phyloP scores from a whole-genome alignment of 2,113 vertebrate genomes.

The Megalops atlanticus region DNA sequence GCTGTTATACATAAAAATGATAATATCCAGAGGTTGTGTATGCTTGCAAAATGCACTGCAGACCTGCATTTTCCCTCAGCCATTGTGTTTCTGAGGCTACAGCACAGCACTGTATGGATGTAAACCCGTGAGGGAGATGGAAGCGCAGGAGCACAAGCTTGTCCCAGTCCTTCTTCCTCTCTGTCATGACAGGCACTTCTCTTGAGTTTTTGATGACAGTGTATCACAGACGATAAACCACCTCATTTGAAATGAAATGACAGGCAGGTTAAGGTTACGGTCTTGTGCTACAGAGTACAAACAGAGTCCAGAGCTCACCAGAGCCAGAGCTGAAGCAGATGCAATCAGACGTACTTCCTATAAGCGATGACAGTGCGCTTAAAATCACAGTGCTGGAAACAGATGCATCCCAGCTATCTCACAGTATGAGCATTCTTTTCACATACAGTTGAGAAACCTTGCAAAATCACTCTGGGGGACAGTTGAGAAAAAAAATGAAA shows the following conservation, averaged over 20 bases:
- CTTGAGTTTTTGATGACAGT: background rate
- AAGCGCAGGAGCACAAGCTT: too few species aligned
- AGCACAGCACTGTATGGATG: background rate
- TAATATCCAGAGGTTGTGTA: too few species aligned
- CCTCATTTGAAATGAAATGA: background rate
- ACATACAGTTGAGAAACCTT: background rate
- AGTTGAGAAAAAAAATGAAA: background rate
- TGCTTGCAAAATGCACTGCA: too few species aligned
- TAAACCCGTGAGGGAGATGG: background rate
- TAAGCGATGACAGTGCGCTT: too few species aligned
- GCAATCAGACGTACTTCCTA: background rate
- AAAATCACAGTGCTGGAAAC: too few species aligned
- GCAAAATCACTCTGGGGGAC: background rate
- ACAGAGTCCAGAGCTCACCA: background rate
- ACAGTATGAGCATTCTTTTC: background rate
- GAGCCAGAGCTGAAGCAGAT: background rate
- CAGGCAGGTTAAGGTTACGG: background rate
- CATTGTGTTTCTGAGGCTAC: too few species aligned
- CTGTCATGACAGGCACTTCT: background rate
- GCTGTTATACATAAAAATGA: too few species aligned
- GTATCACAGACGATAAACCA: background rate
- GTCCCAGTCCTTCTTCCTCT: background rate
- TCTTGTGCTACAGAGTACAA: background rate
- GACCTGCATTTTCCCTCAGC: too few species aligned
- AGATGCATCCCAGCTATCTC: background rate